These are phyloP conservation scores for Acrocephalus scirpaceus DNA, from an alignment of 2,797 vertebrate species.

Conservation along the genomic window DNA sequence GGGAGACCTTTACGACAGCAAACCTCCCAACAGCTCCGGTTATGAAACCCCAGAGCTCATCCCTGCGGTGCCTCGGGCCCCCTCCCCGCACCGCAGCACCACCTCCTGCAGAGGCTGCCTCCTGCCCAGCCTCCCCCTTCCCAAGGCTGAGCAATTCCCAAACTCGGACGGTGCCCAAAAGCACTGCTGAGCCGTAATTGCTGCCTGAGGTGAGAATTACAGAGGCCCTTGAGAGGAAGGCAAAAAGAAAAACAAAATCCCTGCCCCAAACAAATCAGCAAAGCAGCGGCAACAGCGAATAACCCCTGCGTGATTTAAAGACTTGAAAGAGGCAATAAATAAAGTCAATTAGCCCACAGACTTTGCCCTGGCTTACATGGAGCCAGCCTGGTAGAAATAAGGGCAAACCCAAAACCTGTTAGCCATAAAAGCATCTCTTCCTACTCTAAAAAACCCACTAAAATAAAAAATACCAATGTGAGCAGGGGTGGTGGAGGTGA, in stretches of 20 bases:
- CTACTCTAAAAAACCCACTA: not conserved
- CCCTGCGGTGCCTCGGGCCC: accelerated
- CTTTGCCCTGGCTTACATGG: not conserved
- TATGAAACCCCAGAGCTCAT: conserved; percentile 10
- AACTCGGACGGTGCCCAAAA: not conserved
- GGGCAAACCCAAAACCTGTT: not conserved
- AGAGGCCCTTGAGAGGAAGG: conserved; percentile 1
- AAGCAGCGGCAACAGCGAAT: not conserved
- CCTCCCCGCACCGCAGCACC: not conserved
- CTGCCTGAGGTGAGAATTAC: conserved; percentile 56
- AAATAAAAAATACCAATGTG: not conserved
- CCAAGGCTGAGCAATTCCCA: not conserved
- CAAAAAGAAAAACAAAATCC: conserved; percentile 19
- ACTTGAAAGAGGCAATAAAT: conserved; percentile 12
- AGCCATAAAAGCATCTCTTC: not conserved
- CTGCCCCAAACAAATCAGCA: conserved; percentile 27
- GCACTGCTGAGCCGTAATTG: not conserved
- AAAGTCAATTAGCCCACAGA: conserved; percentile 15
- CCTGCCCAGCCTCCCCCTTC: not conserved
- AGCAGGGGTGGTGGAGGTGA: not conserved
- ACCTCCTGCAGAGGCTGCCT: not conserved
- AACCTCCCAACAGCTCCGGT: not conserved
- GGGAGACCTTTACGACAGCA: not conserved
- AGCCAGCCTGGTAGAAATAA: not conserved
- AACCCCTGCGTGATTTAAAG: not conserved